Evolutionary conservation across 2,888 invertebrate species (phyloP).

Genomic region (Acleris cristana): DNA sequence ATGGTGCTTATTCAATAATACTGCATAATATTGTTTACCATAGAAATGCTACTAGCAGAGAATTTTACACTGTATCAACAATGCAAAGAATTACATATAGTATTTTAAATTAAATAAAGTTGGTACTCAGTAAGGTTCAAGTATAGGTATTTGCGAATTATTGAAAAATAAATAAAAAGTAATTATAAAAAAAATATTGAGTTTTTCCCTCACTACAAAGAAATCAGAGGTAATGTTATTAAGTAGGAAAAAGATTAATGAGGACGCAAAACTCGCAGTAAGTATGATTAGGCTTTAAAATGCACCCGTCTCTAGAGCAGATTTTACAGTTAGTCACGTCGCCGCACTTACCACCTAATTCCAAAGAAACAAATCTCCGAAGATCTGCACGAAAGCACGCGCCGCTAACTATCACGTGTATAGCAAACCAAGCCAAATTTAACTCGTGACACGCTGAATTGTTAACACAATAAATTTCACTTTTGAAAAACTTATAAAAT

Average conservation of each 20-base stretch:
- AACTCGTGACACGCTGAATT: constrained; percentile 12
- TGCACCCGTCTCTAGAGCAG: constrained; percentile 23
- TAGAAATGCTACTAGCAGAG: no score
- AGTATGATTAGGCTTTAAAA: constrained; percentile 16
- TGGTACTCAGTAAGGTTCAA: no score
- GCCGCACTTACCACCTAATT: constrained; percentile 13
- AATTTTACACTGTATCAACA: no score
- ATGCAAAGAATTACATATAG: no score
- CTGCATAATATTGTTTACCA: no score
- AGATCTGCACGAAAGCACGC: constrained; percentile 28
- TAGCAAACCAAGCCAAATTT: constrained; percentile 10
- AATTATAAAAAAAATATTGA: no score
- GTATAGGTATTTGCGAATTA: no score
- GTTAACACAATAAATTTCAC: constrained; percentile 3
- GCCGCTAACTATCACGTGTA: constrained; percentile 27
- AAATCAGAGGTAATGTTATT: background rate
- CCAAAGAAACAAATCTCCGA: constrained; percentile 25
- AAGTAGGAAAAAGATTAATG: constrained; percentile 22
- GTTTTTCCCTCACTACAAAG: no score
- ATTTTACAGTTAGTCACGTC: constrained; percentile 32
- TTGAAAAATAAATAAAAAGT: no score
- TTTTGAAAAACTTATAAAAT: constrained; percentile 12
- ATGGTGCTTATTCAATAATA: no score
- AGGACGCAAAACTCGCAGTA: constrained; percentile 18
- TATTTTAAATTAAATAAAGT: no score